Evolutionary conservation across 1,140 invertebrate genomes (phyloP).

Genomic region (Rhagoletis pomonella): DNA sequence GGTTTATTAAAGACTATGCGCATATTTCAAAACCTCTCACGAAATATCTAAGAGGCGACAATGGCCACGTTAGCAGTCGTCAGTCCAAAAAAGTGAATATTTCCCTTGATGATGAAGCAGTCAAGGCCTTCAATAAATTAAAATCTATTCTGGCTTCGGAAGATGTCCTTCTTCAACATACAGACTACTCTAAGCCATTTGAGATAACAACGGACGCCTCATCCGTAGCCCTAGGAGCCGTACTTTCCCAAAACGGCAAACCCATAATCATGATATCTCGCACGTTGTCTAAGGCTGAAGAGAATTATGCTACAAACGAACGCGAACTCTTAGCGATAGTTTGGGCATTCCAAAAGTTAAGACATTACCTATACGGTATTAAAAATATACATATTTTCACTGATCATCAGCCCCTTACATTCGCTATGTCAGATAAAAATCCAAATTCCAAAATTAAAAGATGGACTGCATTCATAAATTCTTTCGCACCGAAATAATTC

Average conservation of each 20-base stretch:
- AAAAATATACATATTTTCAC: conserved; percentile 50
- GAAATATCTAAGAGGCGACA: too few relatives aligned
- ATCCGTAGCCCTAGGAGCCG: too few relatives aligned
- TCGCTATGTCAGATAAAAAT: conserved; percentile 73
- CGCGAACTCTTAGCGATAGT: conserved; percentile 54
- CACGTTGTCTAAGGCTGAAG: conserved; percentile 41
- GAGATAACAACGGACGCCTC: too few relatives aligned
- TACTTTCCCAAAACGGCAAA: too few relatives aligned
- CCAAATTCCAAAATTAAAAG: conserved; percentile 61
- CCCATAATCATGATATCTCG: not conserved
- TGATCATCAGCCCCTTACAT: conserved; percentile 60
- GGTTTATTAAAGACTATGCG: not conserved
- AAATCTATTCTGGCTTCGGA: conserved; percentile 48
- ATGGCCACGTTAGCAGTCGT: too few relatives aligned
- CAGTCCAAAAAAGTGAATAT: too few relatives aligned
- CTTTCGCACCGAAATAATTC: conserved; percentile 61
- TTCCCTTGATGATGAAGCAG: conserved; percentile 50
- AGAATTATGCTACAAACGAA: conserved; percentile 55
- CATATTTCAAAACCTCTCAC: too few relatives aligned
- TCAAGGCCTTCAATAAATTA: conserved; percentile 53
- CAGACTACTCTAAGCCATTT: not conserved
- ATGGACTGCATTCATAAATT: conserved; percentile 10
- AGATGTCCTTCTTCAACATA: conserved; percentile 29
- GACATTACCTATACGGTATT: conserved; percentile 72
- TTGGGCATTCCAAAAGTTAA: conserved; percentile 53